These are phyloP conservation scores for Lordiphosa fenestrarum DNA, from an alignment of 2,888 invertebrate genomes.

Conservation along the genomic window DNA sequence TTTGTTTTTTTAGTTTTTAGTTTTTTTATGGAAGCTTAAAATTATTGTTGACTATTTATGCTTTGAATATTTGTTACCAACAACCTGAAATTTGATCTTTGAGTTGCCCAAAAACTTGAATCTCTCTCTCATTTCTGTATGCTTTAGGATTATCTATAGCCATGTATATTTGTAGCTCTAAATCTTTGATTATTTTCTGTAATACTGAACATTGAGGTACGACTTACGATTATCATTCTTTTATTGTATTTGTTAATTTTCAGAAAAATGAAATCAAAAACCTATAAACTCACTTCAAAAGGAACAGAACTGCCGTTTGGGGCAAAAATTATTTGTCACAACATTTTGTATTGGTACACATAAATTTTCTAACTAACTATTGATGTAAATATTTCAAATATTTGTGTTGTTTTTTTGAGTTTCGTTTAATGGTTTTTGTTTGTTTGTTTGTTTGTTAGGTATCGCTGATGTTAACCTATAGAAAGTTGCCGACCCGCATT, in stretches of 20 bases:
- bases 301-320: constrained; percentile 34
- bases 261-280: constrained; percentile 23
- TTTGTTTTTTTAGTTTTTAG: constrained; percentile 67
- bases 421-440: constrained; percentile 16
- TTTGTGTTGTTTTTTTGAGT: constrained; percentile 13
- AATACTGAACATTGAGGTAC: constrained; percentile 70
- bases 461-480: constrained; percentile 59
- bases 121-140: background rate
- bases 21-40: constrained; percentile 65
- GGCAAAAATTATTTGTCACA: constrained; percentile 61
- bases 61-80: constrained; percentile 33
- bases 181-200: constrained; percentile 8
- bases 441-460: no score
- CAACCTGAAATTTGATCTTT: constrained; percentile 36
- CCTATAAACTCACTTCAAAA: constrained; percentile 34
- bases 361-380: constrained; percentile 53
- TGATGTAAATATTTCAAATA: constrained; percentile 17
- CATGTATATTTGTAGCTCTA: constrained; percentile 10
- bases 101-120: constrained; percentile 11
- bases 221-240: constrained; percentile 70
- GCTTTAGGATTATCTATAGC: constrained; percentile 12
- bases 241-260: constrained; percentile 31
- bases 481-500: constrained; percentile 57
- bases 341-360: constrained; percentile 36
- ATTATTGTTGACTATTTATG: constrained; percentile 27